Base-by-base conservation (phyloP, 1,140 invertebrate genomes). In the Drosophila prosaltans region DNA sequence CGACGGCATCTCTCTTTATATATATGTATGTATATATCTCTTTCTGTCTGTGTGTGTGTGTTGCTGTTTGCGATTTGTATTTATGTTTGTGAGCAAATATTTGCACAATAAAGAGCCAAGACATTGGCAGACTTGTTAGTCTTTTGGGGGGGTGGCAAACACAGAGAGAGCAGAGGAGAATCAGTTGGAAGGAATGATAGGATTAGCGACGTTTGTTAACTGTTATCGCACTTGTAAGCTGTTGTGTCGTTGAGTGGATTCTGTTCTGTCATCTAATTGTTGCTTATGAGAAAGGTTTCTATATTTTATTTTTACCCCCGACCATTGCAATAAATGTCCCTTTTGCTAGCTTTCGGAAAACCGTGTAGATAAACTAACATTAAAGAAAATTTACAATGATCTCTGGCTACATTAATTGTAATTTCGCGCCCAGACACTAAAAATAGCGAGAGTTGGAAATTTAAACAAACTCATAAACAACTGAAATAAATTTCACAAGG, bases 51-150 rank as follows among this genome's bases (percentile, higher is more conserved):
- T 36, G 32, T 36, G 32, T 36, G 32, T 7, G 32, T 36, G 32
- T 36, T 2, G 3, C 32, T 36, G 32, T 36, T 36, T 36, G 66
- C 64, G 64, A 69, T 66, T 73, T 54, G 80, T 86, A 89, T 82
- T 86, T 83, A 88, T 90, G 83, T 82, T 91, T 81, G 89, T 81
- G 48, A 69, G 78, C 73, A 91, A 91, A 91, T 91, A 88, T 91
- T 91, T 91, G 80, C 74, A 30, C 61, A 88, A 74, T 78, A 69
- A 26, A 55, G 28, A 32, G 11, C n/a, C 9, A 69, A 68, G 60
- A 51, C 58, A 57, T n/a, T 41, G 57, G 32, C 28, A 16, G 36
- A 51, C 63, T 16, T n/a, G 59, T 36, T 36, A 6, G 32, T 36
- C 32, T 2, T 1, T 36, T 16, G 16, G 32, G 32, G 6, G 32